Conservation (phyloP, 1,140 invertebrate genomes). For the Zaprionus africanus region DNA sequence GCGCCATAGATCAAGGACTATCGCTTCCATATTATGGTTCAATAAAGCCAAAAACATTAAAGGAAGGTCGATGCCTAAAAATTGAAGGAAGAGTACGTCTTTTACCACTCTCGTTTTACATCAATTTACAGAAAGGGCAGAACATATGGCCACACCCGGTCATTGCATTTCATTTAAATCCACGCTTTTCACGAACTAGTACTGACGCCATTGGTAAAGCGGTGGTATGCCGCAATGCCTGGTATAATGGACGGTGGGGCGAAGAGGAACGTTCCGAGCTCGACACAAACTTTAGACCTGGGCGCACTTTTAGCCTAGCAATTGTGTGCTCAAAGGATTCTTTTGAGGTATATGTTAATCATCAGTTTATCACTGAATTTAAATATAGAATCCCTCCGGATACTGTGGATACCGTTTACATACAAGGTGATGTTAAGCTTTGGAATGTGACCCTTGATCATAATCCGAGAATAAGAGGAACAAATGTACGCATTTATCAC, state of each 20-base stretch:
- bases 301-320: slow-evolving; percentile 81
- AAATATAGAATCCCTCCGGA: slow-evolving; percentile 67
- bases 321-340: slow-evolving; percentile 74
- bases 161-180: slow-evolving; percentile 88
- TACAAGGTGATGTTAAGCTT: slow-evolving; percentile 85
- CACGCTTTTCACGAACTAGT: slow-evolving; percentile 85
- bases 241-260: slow-evolving; percentile 85
- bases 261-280: slow-evolving; percentile 84
- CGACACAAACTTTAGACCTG: slow-evolving; percentile 85
- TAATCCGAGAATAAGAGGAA: slow-evolving; percentile 62
- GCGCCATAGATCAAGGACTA: slow-evolving; percentile 45
- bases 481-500: slow-evolving; percentile 67
- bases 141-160: slow-evolving; percentile 87
- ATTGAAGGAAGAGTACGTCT: slow-evolving; percentile 87
- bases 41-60: slow-evolving; percentile 75
- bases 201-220: slow-evolving; percentile 72
- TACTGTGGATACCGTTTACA: slow-evolving; percentile 84
- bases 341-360: slow-evolving; percentile 85
- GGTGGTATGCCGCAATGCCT: slow-evolving; percentile 85
- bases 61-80: slow-evolving; percentile 85
- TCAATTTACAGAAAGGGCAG: slow-evolving; percentile 88
- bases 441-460: slow-evolving; percentile 73
- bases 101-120: slow-evolving; percentile 88
- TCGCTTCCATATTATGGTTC: slow-evolving; percentile 76
- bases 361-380: slow-evolving; percentile 84